A percentile compares a stretch with the other conserved stretches of the same genome.
phyloP scores from a whole-genome alignment of 2,888 invertebrate genomes.

The Aphrophora alni region DNA sequence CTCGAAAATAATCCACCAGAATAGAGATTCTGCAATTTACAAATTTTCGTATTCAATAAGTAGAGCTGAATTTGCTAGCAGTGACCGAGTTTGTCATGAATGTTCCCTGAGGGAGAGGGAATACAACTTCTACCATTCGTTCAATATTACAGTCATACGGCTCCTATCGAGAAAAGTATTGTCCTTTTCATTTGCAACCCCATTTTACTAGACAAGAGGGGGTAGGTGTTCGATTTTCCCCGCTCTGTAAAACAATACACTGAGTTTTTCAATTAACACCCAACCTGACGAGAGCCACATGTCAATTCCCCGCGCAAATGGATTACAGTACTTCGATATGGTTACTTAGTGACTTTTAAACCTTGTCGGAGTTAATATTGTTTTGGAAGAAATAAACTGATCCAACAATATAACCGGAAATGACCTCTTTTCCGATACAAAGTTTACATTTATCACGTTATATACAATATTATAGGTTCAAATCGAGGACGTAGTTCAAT shows the following conservation, averaged over 20 bases:
- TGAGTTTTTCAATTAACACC: background rate
- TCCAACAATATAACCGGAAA: background rate
- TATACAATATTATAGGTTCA: background rate
- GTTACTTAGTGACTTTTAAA: background rate
- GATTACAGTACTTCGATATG: background rate
- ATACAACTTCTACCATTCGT: background rate
- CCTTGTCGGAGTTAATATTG: background rate
- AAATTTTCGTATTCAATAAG: too few relatives aligned
- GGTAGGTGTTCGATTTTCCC: background rate
- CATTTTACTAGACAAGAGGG: background rate
- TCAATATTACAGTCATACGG: background rate
- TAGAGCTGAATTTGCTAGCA: too few relatives aligned
- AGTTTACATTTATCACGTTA: background rate
- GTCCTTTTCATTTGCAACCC: slow-evolving; percentile 6
- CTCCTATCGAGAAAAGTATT: background rate
- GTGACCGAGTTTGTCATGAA: too few relatives aligned
- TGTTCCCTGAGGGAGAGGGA: background rate
- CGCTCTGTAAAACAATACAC: background rate
- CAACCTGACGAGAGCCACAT: background rate
- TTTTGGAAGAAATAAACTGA: background rate
- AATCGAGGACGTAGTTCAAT: too few relatives aligned
- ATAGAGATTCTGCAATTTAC: too few relatives aligned
- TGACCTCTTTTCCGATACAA: background rate
- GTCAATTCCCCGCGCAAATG: background rate
- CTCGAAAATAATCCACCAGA: too few relatives aligned